phyloP scores from a whole-genome alignment of 2,888 invertebrate genomes.

The Malacosoma neustria region DNA sequence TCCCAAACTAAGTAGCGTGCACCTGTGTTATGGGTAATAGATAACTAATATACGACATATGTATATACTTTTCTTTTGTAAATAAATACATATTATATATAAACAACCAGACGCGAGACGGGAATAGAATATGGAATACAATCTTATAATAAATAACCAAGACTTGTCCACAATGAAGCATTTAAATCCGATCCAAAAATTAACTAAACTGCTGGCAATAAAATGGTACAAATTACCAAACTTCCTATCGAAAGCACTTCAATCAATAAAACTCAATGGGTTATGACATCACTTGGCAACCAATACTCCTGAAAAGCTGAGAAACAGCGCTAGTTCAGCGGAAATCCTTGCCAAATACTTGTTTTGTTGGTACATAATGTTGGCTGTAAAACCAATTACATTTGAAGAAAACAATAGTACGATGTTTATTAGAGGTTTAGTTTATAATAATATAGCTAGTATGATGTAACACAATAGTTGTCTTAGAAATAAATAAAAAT shows the following conservation, averaged over 20 bases:
- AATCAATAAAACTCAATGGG: conserved; percentile 9
- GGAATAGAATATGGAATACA: no score
- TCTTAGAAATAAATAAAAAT: no score
- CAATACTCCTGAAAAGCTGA: conserved; percentile 24
- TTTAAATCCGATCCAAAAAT: background rate
- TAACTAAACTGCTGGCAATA: background rate
- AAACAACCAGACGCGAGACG: no score
- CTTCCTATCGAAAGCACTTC: conserved; percentile 7
- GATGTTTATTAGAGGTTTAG: conserved; percentile 21
- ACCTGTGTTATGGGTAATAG: no score
- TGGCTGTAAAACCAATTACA: conserved; percentile 25
- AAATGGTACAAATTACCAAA: background rate
- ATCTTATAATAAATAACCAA: no score
- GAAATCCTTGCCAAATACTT: conserved; percentile 54
- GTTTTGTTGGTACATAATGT: conserved; percentile 32
- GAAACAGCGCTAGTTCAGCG: conserved; percentile 40
- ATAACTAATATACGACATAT: no score
- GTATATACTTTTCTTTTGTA: no score
- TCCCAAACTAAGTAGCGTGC: no score
- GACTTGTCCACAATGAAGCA: no score
- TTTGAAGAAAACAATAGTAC: conserved; percentile 25
- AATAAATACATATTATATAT: no score
- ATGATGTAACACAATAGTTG: no score
- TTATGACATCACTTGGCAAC: conserved; percentile 34
- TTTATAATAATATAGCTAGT: no score